Evolutionary conservation across 2,113 vertebrate species (phyloP), one percentile per base, ranked within the genome.

Genomic region (Thinocorus orbignyianus): DNA sequence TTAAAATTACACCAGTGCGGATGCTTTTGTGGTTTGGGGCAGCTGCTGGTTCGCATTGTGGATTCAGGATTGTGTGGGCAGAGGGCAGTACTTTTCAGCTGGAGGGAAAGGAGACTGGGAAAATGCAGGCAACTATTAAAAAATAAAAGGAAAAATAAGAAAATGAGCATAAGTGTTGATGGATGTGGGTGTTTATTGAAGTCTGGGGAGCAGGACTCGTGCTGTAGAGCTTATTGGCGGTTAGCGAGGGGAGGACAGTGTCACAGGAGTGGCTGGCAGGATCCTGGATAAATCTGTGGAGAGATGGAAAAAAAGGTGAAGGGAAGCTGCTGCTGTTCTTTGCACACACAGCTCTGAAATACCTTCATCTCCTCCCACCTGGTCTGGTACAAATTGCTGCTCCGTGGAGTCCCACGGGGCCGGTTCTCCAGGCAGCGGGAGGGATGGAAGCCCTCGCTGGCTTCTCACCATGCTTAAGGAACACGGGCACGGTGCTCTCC

Each of bases 361-460:
- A 18, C 71, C 76, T 79, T 65, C 55, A 22, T n/a, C 55, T 86
- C 57, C 46, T 91, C 65, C 55, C 48, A 35, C 48, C 65, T 31
- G 37, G 11, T 7, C 65, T 24, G 54, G 70, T 33, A 30, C 30
- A 81, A 72, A 80, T 6, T 42, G 28, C 46, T 41, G 51, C 46
- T 82, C 52, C 1, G 1, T 7, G 19, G 68, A 3, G 22, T 46
- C 58, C 58, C 0, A 0, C 1, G 3, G 71, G 60, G n/a, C 54
- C 24, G 3, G 42, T 28, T 54, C 42, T 72, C 17, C 42, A 26
- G 83, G 73, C 69, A 76, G 79, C 37, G 4, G 35, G 28, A 61
- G 51, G 69, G 80, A 4, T 51, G 64, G 68, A 62, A 88, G 30
- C 24, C 22, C 46, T 61, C 2, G 0, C 25, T 39, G 60, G 42